Conservation (phyloP, 2,888 invertebrate genomes). For the Sminthurinus aureus region DNA sequence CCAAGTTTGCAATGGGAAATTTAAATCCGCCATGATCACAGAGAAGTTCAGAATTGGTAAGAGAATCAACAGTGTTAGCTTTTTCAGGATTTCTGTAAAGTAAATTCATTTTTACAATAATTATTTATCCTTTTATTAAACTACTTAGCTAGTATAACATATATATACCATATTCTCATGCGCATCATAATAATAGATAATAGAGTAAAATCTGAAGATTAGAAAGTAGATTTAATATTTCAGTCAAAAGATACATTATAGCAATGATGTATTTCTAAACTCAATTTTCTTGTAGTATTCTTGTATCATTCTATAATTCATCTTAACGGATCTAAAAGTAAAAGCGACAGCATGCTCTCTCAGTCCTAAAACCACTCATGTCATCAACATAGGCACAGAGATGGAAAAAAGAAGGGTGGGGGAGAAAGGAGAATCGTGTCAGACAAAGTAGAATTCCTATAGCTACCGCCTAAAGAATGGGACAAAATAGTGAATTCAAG, state of each 20-base stretch:
- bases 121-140: too few species aligned
- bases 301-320: background rate
- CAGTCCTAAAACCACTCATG: background rate
- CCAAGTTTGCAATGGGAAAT: constrained; percentile 39
- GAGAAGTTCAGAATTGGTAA: constrained; percentile 44
- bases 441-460: background rate
- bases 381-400: background rate
- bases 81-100: constrained; percentile 48
- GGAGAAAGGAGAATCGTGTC: too few species aligned
- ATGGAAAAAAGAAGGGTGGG: background rate
- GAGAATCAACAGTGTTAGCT: constrained; percentile 11
- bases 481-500: background rate
- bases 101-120: background rate
- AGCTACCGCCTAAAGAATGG: constrained; percentile 14
- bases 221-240: too few species aligned
- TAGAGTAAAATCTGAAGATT: too few species aligned
- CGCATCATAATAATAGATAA: too few species aligned
- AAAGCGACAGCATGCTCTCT: constrained; percentile 7
- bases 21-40: constrained; percentile 49
- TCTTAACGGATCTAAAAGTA: background rate
- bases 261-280: too few species aligned
- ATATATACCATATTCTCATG: too few species aligned
- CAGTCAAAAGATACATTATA: too few species aligned
- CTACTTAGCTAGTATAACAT: too few species aligned
- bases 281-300: too few species aligned